Evolutionary conservation across 2,888 invertebrate species (phyloP).

Genomic region (Spodoptera picta): DNA sequence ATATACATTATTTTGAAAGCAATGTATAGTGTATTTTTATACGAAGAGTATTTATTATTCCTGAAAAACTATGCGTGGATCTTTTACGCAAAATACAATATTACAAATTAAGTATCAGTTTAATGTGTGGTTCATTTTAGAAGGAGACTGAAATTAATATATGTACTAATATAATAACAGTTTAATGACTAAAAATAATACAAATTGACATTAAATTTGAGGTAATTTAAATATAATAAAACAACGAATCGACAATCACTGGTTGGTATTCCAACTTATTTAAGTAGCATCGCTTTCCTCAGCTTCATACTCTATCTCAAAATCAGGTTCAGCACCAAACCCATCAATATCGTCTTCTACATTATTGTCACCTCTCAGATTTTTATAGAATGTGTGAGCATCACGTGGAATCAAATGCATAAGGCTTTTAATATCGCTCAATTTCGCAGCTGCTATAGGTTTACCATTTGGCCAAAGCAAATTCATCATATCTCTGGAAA

Average conservation of each 20-base stretch:
- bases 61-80: too few species aligned
- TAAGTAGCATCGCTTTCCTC: slow-evolving; percentile 5
- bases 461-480: slow-evolving; percentile 6
- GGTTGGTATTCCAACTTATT: slow-evolving; percentile 4
- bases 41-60: too few species aligned
- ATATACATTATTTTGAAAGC: too few species aligned
- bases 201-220: too few species aligned
- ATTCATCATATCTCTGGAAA: slow-evolving; percentile 4
- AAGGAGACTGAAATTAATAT: too few species aligned
- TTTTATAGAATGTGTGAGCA: slow-evolving; percentile 1
- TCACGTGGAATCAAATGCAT: slow-evolving; percentile 4
- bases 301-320: slow-evolving; percentile 3
- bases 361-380: neutral
- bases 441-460: slow-evolving; percentile 7
- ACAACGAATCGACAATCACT: neutral
- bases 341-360: slow-evolving; percentile 15
- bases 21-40: too few species aligned
- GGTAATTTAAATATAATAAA: neutral
- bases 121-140: too few species aligned
- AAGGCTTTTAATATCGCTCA: slow-evolving; percentile 8
- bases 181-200: too few species aligned
- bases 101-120: too few species aligned
- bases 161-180: too few species aligned
- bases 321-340: slow-evolving; percentile 3
- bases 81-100: too few species aligned